phyloP scores from a whole-genome alignment of 1,140 invertebrate species.

The Steinernema feltiae region DNA sequence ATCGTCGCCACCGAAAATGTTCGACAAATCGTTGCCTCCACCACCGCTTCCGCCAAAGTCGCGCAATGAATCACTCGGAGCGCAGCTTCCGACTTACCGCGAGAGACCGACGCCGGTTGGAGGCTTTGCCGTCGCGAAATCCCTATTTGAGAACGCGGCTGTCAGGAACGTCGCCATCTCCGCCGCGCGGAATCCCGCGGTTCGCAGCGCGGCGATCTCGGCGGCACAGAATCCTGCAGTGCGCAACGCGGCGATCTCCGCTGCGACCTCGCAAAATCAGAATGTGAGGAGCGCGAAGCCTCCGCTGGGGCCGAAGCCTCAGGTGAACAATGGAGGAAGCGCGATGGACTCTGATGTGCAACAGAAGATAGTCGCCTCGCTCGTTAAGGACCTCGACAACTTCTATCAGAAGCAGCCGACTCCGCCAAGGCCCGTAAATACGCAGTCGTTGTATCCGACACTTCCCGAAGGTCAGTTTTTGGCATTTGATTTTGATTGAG shows the following conservation, averaged over 20 bases:
- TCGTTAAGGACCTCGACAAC: conserved; percentile 1
- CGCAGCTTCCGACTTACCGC: background rate
- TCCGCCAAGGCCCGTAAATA: background rate
- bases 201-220: conserved; percentile 31
- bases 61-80: background rate
- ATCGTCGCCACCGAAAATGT: background rate
- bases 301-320: conserved; percentile 34
- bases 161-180: conserved; percentile 17
- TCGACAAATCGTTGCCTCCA: background rate
- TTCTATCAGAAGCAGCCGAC: background rate
- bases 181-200: conserved; percentile 33
- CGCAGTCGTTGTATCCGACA: background rate
- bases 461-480: background rate
- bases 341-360: background rate
- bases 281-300: conserved; percentile 28
- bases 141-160: background rate
- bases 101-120: background rate
- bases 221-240: conserved; percentile 41
- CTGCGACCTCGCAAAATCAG: conserved; percentile 28
- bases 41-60: background rate
- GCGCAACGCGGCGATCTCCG: conserved; percentile 36
- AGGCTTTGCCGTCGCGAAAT: background rate
- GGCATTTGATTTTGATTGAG: background rate
- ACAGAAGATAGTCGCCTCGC: background rate
- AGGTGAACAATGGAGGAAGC: background rate